Percentiles rank a stretch among this genome's conserved stretches.
Conservation (phyloP, 2,888 invertebrate genomes). For the Amiota mariae region DNA sequence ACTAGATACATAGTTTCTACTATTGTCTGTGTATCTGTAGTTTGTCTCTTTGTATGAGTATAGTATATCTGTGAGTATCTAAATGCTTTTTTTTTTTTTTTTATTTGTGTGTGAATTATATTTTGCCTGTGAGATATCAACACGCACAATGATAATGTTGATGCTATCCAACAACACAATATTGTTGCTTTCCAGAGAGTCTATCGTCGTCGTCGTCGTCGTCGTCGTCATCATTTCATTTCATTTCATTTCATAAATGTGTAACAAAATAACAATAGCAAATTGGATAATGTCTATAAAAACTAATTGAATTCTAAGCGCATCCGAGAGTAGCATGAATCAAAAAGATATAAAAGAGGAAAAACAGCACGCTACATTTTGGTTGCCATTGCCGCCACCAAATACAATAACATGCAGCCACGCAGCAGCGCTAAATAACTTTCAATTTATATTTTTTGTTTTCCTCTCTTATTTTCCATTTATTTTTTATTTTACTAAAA, state of each 20-base stretch:
- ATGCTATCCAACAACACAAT: not conserved
- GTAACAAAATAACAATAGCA: conserved; percentile 48
- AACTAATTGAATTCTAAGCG: conserved; percentile 68
- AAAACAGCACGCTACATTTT: conserved; percentile 48
- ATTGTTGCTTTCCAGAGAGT: not conserved
- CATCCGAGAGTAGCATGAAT: conserved; percentile 31
- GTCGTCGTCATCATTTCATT: not conserved
- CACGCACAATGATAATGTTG: not conserved
- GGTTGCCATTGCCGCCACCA: not conserved
- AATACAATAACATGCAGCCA: not conserved
- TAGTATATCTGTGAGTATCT: not conserved
- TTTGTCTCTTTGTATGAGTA: not conserved
- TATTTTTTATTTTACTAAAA: conserved; percentile 4
- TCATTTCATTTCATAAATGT: conserved; percentile 9
- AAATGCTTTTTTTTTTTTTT: not conserved
- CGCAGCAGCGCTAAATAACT: not conserved
- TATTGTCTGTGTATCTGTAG: not conserved
- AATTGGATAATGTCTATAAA: conserved; percentile 67
- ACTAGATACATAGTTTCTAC: no score
- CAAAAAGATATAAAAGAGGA: not conserved
- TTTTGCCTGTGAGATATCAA: not conserved
- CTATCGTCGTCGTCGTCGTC: no score
- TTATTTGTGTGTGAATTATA: not conserved
- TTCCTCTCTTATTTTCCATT: not conserved
- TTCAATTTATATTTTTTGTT: conserved; percentile 17